phyloP scores from a whole-genome alignment of 2,888 invertebrate genomes.

The Lasius platythorax region DNA sequence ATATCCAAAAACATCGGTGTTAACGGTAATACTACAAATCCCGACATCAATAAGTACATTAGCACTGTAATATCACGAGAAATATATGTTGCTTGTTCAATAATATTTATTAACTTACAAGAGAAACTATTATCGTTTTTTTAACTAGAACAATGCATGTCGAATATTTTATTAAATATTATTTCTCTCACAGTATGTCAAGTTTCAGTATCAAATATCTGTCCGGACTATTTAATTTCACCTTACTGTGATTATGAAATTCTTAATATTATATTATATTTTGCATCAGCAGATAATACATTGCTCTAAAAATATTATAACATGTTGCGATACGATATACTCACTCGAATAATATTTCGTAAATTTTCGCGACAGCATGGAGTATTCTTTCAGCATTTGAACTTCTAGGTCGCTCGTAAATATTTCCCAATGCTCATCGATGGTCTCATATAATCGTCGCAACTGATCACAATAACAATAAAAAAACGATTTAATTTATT shows the following conservation, averaged over 20 bases:
- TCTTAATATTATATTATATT: neutral
- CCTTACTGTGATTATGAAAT: neutral
- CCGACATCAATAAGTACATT: neutral
- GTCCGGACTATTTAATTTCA: neutral
- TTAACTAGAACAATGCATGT: neutral
- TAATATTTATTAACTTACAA: neutral
- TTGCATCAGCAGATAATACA: neutral
- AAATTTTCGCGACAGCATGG: slow-evolving; percentile 1
- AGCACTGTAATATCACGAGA: neutral
- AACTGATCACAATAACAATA: neutral
- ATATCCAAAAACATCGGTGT: slow-evolving; percentile 3
- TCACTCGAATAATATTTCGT: slow-evolving; percentile 5
- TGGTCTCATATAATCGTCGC: neutral
- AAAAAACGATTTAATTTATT: neutral
- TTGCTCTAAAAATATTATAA: neutral
- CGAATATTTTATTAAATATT: neutral
- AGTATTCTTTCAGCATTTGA: neutral
- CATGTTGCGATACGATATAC: neutral
- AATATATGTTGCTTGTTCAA: neutral
- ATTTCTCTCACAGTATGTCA: neutral
- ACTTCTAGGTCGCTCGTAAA: slow-evolving; percentile 19
- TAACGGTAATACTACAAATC: slow-evolving; percentile 3
- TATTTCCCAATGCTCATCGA: slow-evolving; percentile 22
- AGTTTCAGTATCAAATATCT: neutral
- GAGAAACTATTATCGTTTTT: neutral